phyloP scores from a whole-genome alignment of 1,140 invertebrate species.

The Tribolium madens region DNA sequence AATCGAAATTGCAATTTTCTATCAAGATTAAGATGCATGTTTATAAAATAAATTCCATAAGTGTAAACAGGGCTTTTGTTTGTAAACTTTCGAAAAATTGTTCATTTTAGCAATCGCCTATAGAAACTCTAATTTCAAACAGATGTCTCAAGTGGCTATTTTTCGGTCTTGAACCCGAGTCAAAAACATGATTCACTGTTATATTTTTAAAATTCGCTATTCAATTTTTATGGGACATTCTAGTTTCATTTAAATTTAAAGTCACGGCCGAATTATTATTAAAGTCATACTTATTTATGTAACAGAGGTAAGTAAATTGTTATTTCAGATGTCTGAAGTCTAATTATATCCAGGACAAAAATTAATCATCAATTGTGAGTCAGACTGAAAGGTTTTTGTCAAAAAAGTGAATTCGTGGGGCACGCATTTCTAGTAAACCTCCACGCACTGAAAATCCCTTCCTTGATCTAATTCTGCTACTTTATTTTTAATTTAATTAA shows the following conservation, averaged over 20 bases:
- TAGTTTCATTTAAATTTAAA: conserved; percentile 11
- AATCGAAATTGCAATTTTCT: not conserved
- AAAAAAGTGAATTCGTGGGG: not conserved
- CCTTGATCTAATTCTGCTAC: not conserved
- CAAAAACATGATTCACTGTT: not conserved
- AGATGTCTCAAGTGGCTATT: not conserved
- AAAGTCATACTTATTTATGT: conserved; percentile 32
- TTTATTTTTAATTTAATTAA: not conserved
- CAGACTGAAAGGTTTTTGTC: not conserved
- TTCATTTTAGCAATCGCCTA: too few relatives aligned
- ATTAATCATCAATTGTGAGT: conserved; percentile 21
- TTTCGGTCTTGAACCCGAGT: not conserved
- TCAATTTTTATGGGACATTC: conserved; percentile 1
- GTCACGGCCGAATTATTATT: not conserved
- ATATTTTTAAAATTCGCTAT: conserved; percentile 3
- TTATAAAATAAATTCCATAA: not conserved
- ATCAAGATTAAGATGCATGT: not conserved
- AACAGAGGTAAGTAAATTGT: conserved; percentile 12
- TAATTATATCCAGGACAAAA: conserved; percentile 28
- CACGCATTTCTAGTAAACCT: not conserved
- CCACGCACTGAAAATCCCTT: too few relatives aligned
- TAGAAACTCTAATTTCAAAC: not conserved
- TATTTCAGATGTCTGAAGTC: conserved; percentile 22
- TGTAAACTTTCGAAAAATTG: not conserved
- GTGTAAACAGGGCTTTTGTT: not conserved